Evolutionary conservation across 2,797 vertebrate species (phyloP), one percentile per base, ranked within the genome.

Genomic region (Scolopax bukidnonensis): DNA sequence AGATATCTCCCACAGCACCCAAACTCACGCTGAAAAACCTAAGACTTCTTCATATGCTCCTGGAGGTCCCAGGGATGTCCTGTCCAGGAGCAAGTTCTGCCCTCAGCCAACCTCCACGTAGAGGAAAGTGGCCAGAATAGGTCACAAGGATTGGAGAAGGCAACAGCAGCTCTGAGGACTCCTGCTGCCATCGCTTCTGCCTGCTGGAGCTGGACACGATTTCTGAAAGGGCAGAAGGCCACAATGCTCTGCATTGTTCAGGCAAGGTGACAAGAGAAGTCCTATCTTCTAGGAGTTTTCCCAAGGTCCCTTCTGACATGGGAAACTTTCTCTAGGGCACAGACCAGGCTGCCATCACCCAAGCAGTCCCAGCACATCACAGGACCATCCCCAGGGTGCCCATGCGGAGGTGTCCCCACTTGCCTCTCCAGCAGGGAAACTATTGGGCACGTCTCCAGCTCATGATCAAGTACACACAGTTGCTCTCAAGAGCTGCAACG

Each of bases 161-260:
- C 43, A 3, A 11, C 21, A n/a, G 43, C 78, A 86, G 75, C 68
- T 53, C 47, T 19, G 38, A 3, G 33, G 53, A 59, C 59, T 87
- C n/a, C 75, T 63, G 48, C 48, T 75, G 61, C 82, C 75, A 17
- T 1, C 84, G 32, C 41, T 65, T 7, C 71, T 64, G 84, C 21
- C 53, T 5, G 0, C 53, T 5, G 25, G 24, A 15, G 2, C 43
- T 24, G 48, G 23, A 43, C 4, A 60, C 1, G 1, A 4, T 19
- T 12, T 25, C 54, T 8, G 33, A 3, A 13, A 65, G 47, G 38
- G 33, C 69, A 73, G 61, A 32, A 70, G 43, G 50, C 8, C 27
- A 12, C 4, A 4, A 33, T 0, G 8, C 18, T 10, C 20, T 1
- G 12, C 0, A 2, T 4, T 0, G 5, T 4, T 13, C 54, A 3